These are phyloP conservation scores for Tortrix viridana DNA, from an alignment of 2,888 invertebrate genomes.

Conservation along the genomic window DNA sequence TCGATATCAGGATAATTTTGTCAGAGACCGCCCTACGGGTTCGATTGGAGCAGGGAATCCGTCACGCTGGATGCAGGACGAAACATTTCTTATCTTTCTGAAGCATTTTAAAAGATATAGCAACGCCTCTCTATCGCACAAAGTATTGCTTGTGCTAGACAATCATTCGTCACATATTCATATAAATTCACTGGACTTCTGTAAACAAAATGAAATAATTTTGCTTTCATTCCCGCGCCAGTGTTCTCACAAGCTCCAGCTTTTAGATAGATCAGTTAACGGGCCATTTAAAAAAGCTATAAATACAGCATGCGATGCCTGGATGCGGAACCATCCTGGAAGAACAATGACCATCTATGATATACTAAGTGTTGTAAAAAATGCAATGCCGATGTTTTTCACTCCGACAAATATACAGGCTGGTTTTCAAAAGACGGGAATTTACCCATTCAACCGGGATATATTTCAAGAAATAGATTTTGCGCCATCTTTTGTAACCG, in stretches of 20 bases:
- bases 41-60: constrained; percentile 41
- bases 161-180: constrained; percentile 48
- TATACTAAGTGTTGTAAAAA: constrained; percentile 45
- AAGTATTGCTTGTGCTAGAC: constrained; percentile 46
- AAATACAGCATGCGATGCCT: constrained; percentile 45
- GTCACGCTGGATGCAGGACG: constrained; percentile 40
- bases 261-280: constrained; percentile 45
- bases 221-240: constrained; percentile 49
- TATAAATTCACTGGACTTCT: constrained; percentile 43
- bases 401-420: constrained; percentile 45
- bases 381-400: constrained; percentile 45
- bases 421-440: constrained; percentile 47
- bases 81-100: constrained; percentile 43
- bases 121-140: constrained; percentile 35
- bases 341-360: constrained; percentile 50
- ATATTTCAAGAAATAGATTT: constrained; percentile 48
- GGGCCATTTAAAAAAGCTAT: constrained; percentile 49
- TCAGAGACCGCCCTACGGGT: constrained; percentile 46
- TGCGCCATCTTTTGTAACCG: constrained; percentile 47
- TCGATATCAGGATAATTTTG: constrained; percentile 46
- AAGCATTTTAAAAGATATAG: constrained; percentile 46
- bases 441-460: constrained; percentile 46
- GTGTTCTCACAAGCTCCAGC: constrained; percentile 49
- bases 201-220: constrained; percentile 45
- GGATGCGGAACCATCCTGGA: constrained; percentile 50